Base-by-base conservation (phyloP, 2,888 invertebrate genomes). In the Sphecodes monilicornis region DNA sequence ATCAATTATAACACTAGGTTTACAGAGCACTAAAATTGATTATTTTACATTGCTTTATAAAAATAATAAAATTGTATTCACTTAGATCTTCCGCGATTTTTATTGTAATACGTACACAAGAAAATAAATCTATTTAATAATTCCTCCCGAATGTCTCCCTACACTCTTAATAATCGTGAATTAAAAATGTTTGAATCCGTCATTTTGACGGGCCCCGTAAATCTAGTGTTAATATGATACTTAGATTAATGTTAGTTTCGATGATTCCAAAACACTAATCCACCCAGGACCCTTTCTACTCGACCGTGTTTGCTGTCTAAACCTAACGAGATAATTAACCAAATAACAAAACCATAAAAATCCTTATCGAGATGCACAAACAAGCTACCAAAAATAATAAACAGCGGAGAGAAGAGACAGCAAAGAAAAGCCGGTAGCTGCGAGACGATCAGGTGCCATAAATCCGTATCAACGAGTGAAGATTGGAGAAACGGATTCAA, bases 401-500 rank as follows among this genome's bases (percentile, higher is more conserved):
- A 54, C 3, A 3, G n/a, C 3, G 11, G 3, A 54, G 10, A 54
- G 54, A 8, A n/a, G 3, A 11, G n/a, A 5, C 5, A 36, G 36
- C 2, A 36, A 36, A 46, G 4, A 46, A 16, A n/a, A n/a, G n/a
- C n/a, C n/a, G n/a, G 60, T 60, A 18, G 13, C 18, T 2, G 29
- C 13, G 18, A 60, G 60, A 60, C 29, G 29, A 60, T 60, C 60
- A 60, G 60, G 16, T 13, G 60, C 60, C 6, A 60, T 32, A 13
- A 72, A 71, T 46, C n/a, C 39, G 6, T 68, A 39, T 72, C 71
- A n/a, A 13, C 13, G 11, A 57, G 16, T 39, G 39, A 13, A 68
- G 76, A 50, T 77, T 70, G 29, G 22, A 10, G 11, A 60, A 50
- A 13, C 73, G 26, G 70, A 54, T 50, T n/a, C 50, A 18, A 39